Base-by-base conservation (phyloP, 2,888 invertebrate genomes). In the Sphecodes monilicornis region DNA sequence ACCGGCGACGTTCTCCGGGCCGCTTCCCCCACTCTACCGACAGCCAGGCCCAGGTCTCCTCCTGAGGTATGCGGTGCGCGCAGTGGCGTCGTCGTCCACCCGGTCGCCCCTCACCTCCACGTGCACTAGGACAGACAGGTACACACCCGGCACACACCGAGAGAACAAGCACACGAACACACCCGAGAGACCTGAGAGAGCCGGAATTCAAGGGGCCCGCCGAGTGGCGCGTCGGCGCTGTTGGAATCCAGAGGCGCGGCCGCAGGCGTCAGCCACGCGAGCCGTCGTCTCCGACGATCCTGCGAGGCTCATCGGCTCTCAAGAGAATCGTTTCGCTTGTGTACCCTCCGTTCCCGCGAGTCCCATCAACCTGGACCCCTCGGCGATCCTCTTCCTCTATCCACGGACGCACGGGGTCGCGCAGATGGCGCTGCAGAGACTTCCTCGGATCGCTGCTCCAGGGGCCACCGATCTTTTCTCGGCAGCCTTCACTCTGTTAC, bases 171-270 rank as follows among this genome's bases (percentile, higher is more conserved):
- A 70, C 60, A 77, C 50, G 68, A 39, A 75, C 83, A 79, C 71
- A n/a, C 79, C 54, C 69, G 29, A 22, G 29, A 29, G 46, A 22
- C 79, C n/a, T 43, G 81, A 69, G 41, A 80, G 13, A 68, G 29
- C 72, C 29, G 82, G 80, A 81, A 82, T 87, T 79, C 81, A 86
- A 54, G 69, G 75, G 79, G 69, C 72, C 60, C 78, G 60, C 39
- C 32, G 76, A 39, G 41, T 32, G 46, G 80, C 84, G 89, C 86
- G 88, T 90, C 89, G 92, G 89, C 91, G 88, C 87, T 86, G 88
- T 82, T 91, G 93, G 92, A 92, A 92, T 92, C 90, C 90, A 89
- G 91, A 93, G 93, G 93, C 92, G 93, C 93, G 93, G 92, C 90
- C 90, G 73, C 78, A 82, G 82, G 84, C 87, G 79, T 89, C 80